Percentiles rank a stretch among this genome's conserved stretches.
Evolutionary conservation across 2,888 invertebrate species (phyloP).

Genomic region (Tricholauxania praeusta): DNA sequence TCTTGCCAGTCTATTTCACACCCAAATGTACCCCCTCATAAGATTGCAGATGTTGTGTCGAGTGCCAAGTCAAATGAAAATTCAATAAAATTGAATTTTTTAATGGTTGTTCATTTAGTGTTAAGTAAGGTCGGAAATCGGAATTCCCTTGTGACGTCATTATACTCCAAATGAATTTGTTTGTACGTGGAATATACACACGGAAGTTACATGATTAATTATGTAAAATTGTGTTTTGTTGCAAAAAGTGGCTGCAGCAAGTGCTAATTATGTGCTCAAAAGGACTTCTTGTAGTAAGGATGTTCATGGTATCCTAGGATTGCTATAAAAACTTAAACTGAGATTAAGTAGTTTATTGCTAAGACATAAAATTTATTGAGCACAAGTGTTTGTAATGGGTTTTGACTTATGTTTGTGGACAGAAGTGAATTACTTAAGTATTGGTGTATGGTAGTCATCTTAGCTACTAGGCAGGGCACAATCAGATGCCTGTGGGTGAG

Average conservation of each 20-base stretch:
- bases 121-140: slow-evolving; percentile 35
- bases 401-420: no score
- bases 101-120: slow-evolving; percentile 12
- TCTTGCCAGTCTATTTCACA: slow-evolving; percentile 11
- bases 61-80: slow-evolving; percentile 23
- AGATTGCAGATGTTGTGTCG: not conserved
- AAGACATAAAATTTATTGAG: no score
- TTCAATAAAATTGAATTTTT: slow-evolving; percentile 35
- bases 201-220: slow-evolving; percentile 33
- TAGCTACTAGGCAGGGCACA: no score
- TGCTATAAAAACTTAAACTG: no score
- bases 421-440: no score
- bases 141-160: slow-evolving; percentile 32
- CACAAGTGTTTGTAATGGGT: no score
- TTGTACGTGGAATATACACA: slow-evolving; percentile 40
- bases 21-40: not conserved
- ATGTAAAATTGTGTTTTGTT: slow-evolving; percentile 1
- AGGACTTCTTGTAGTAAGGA: no score
- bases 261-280: slow-evolving; percentile 46
- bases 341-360: no score
- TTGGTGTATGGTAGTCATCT: no score
- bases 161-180: not conserved
- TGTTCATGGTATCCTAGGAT: no score
- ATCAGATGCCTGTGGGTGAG: no score
- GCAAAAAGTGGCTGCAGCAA: slow-evolving; percentile 39